Evolutionary conservation across 2,888 invertebrate genomes (phyloP).

Genomic region (Drosophila phalerata): DNA sequence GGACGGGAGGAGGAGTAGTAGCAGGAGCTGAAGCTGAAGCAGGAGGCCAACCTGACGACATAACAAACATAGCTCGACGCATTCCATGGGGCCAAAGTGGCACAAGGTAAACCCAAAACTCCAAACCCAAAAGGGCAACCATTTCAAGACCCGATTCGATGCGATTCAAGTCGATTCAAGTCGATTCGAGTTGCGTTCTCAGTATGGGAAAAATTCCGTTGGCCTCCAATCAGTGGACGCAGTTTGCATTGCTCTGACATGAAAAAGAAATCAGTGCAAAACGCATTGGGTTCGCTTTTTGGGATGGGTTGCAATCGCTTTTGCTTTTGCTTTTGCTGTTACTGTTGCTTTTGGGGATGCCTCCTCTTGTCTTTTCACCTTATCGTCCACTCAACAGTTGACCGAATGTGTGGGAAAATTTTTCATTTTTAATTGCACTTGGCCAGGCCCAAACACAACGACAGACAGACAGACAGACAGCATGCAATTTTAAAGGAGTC

Average conservation of each 20-base stretch:
- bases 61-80: constrained; percentile 73
- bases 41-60: constrained; percentile 55
- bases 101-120: constrained; percentile 65
- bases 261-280: constrained; percentile 83
- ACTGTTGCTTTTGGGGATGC: too few species aligned
- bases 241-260: constrained; percentile 79
- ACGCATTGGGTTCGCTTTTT: constrained; percentile 34
- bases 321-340: too few species aligned
- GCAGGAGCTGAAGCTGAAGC: background rate
- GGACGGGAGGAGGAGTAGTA: constrained; percentile 7
- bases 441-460: constrained; percentile 21
- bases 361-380: constrained; percentile 33
- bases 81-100: constrained; percentile 77
- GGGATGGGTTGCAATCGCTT: constrained; percentile 21
- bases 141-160: constrained; percentile 37
- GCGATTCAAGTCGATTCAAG: constrained; percentile 32
- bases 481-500: constrained; percentile 65
- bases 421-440: constrained; percentile 84
- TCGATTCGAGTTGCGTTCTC: constrained; percentile 14
- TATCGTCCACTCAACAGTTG: constrained; percentile 62
- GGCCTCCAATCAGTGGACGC: constrained; percentile 78
- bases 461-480: constrained; percentile 1
- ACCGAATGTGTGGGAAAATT: constrained; percentile 83
- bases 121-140: constrained; percentile 39
- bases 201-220: constrained; percentile 80